A percentile compares a stretch with the other conserved stretches of the same genome.
phyloP scores from a whole-genome alignment of 2,888 invertebrate genomes.

The Thalpophila matura region DNA sequence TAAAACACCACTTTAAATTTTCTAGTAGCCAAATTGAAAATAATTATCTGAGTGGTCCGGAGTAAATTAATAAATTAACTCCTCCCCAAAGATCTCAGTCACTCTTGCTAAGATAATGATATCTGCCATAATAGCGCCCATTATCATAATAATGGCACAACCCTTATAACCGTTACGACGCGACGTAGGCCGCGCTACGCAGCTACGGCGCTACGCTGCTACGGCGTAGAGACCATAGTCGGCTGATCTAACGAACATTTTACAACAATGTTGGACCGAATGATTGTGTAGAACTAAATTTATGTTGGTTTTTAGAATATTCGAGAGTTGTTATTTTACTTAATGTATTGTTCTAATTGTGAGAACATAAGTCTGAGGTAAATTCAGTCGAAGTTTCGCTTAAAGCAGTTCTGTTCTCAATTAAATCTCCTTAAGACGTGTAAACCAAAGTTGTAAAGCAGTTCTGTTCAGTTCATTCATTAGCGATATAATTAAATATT shows the following conservation, averaged over 20 bases:
- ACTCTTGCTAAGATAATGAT: conserved; percentile 70
- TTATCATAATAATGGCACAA: conserved; percentile 75
- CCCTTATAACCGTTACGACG: conserved; percentile 65
- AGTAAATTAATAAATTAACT: conserved; percentile 74
- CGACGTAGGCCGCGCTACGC: conserved; percentile 45
- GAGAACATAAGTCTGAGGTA: conserved; percentile 10
- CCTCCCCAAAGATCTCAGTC: conserved; percentile 67
- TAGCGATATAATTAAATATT: conserved; percentile 35
- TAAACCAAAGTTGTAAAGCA: conserved; percentile 26
- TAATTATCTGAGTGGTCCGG: conserved; percentile 58
- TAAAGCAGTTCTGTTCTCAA: conserved; percentile 4
- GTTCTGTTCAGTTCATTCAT: conserved; percentile 19
- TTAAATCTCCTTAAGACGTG: conserved; percentile 15
- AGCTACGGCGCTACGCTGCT: conserved; percentile 20
- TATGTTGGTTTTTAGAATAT: conserved; percentile 35
- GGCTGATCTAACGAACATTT: conserved; percentile 40
- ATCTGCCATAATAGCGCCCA: conserved; percentile 73
- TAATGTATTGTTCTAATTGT: conserved; percentile 37
- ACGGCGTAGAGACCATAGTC: conserved; percentile 42
- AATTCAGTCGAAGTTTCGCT: conserved; percentile 33
- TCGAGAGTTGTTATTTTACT: conserved; percentile 35
- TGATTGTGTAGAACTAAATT: conserved; percentile 51
- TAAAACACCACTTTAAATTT: conserved; percentile 59
- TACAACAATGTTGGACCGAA: conserved; percentile 40
- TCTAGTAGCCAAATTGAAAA: conserved; percentile 64